Conservation (phyloP, 1,140 invertebrate species). For the Drosophila lowei region DNA sequence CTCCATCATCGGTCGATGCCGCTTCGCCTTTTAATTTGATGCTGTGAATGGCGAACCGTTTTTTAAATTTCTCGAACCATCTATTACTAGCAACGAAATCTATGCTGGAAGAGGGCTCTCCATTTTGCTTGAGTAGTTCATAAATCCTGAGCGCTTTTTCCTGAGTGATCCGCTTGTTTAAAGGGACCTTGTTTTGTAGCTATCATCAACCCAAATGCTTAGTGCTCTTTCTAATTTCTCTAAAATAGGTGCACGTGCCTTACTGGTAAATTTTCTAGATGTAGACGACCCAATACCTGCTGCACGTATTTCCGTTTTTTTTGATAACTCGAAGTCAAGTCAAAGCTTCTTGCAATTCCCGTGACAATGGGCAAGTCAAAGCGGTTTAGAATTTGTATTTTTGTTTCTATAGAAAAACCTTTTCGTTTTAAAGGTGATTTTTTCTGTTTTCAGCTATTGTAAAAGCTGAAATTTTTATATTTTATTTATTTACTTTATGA, state of each 20-base stretch:
- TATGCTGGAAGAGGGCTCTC: conserved; percentile 25
- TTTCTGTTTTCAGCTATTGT: neutral
- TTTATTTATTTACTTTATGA: no score
- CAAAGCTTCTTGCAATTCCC: conserved; percentile 34
- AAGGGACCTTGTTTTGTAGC: conserved; percentile 54
- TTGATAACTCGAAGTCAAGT: conserved; percentile 26
- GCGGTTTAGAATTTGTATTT: conserved; percentile 16
- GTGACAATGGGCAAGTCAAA: conserved; percentile 14
- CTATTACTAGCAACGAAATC: conserved; percentile 35
- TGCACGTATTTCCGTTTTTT: conserved; percentile 30
- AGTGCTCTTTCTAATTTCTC: conserved; percentile 44
- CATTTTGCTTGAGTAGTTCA: conserved; percentile 20
- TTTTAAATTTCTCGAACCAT: conserved; percentile 7
- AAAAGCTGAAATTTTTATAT: no score
- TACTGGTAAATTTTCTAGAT: neutral
- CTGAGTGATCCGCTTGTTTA: conserved; percentile 49
- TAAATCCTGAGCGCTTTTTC: conserved; percentile 57
- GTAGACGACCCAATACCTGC: conserved; percentile 11
- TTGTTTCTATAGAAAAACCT: conserved; percentile 47
- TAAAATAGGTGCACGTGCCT: conserved; percentile 19
- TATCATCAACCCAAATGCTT: neutral
- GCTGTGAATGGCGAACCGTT: no score
- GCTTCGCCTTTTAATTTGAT: no score
- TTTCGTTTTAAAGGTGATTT: conserved; percentile 40
- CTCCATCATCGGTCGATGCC: no score